Evolutionary conservation across 1,140 invertebrate species (phyloP).

Genomic region (Anastrepha obliqua): DNA sequence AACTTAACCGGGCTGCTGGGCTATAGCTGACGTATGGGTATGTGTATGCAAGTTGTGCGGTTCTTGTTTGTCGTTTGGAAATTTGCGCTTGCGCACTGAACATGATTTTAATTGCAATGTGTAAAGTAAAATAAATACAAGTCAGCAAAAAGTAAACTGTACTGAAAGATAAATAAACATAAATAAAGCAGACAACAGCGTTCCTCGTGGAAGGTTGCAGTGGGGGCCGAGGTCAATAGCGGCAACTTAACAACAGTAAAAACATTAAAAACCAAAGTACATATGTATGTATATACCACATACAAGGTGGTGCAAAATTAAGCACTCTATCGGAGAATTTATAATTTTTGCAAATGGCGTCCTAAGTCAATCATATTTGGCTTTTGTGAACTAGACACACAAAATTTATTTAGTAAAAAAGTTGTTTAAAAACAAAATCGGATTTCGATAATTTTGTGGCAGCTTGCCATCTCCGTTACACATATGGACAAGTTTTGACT

Average conservation of each 20-base stretch:
- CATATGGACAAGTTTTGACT: no score
- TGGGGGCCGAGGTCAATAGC: not conserved
- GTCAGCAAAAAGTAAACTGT: conserved; percentile 1
- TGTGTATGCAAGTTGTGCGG: not conserved
- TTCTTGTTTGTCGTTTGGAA: conserved; percentile 15
- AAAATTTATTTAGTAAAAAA: no score
- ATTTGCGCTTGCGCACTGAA: conserved; percentile 49
- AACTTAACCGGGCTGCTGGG: no score
- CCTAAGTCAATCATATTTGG: no score
- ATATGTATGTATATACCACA: no score
- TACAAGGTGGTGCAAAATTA: no score
- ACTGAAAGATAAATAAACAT: conserved; percentile 38
- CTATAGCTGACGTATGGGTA: not conserved
- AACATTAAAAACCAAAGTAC: not conserved
- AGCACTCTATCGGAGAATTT: no score
- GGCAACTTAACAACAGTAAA: not conserved
- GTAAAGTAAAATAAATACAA: conserved; percentile 28
- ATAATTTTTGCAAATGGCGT: no score
- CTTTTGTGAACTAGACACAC: no score
- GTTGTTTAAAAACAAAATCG: no score
- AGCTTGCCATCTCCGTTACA: no score
- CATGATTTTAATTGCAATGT: conserved; percentile 51
- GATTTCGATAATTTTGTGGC: no score
- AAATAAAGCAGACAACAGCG: not conserved
- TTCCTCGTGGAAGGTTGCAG: not conserved